Percentiles rank a stretch among this genome's conserved stretches.
Evolutionary conservation across 2,797 vertebrate genomes (phyloP).

Genomic region (Urocyon cinereoargenteus): DNA sequence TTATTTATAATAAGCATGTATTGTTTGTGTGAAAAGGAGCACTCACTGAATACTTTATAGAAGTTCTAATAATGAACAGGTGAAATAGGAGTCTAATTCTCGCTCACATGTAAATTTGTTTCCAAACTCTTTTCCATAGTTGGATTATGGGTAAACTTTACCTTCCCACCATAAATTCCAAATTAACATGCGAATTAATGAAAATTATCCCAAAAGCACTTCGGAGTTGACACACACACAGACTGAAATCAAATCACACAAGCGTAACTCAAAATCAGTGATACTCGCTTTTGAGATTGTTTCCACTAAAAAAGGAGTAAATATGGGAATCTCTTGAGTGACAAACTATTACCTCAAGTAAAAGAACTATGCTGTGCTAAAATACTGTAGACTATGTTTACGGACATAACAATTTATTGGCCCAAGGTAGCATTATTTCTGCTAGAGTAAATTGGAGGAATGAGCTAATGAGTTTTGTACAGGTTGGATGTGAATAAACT

Average conservation of each 20-base stretch:
- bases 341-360: conserved; percentile 42
- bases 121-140: conserved; percentile 30
- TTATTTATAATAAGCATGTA: background rate
- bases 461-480: conserved; percentile 30
- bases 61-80: background rate
- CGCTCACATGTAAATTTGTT: conserved; percentile 48
- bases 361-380: conserved; percentile 51
- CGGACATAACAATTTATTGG: conserved; percentile 53
- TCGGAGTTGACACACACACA: background rate
- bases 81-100: background rate
- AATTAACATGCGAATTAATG: conserved; percentile 61
- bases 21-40: background rate
- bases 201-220: conserved; percentile 25
- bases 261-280: conserved; percentile 54
- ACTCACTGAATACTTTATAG: background rate
- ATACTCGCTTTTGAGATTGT: conserved; percentile 65
- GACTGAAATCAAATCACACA: conserved; percentile 21
- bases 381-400: background rate
- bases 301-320: conserved; percentile 61
- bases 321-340: conserved; percentile 30
- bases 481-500: conserved; percentile 60
- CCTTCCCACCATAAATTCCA: conserved; percentile 41
- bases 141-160: conserved; percentile 58
- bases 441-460: conserved; percentile 26
- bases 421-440: conserved; percentile 51